These are phyloP conservation scores for Phainopepla nitens DNA, from an alignment of 2,113 vertebrate genomes.

Conservation along the genomic window DNA sequence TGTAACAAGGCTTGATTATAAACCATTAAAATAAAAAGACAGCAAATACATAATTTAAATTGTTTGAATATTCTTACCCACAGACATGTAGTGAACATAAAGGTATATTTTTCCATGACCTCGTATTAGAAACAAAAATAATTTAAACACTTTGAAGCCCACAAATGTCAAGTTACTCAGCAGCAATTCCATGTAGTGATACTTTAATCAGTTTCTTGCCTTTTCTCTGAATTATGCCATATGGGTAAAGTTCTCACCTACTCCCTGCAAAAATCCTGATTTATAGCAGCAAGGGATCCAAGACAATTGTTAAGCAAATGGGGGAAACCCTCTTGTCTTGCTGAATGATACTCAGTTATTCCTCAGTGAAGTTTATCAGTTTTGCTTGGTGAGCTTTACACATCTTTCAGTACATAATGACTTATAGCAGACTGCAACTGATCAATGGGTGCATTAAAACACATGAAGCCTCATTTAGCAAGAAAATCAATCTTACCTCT, in stretches of 20 bases:
- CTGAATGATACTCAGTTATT: neutral
- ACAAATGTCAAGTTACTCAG: neutral
- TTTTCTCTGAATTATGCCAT: neutral
- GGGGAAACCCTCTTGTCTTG: neutral
- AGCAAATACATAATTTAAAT: neutral
- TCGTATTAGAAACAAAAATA: neutral
- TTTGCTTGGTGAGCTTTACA: neutral
- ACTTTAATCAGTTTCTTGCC: neutral
- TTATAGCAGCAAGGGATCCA: neutral
- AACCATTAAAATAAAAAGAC: neutral
- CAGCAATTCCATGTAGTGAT: neutral
- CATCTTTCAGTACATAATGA: neutral
- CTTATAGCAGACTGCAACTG: neutral
- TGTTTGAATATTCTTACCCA: neutral
- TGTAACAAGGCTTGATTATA: neutral
- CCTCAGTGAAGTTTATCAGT: neutral
- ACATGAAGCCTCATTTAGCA: neutral
- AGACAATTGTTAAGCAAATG: neutral
- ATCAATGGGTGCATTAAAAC: neutral
- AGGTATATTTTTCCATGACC: neutral
- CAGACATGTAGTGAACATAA: neutral
- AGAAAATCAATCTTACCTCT: constrained; percentile 77
- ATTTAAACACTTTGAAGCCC: neutral
- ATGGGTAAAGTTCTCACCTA: neutral
- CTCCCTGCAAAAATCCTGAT: neutral